Base-by-base conservation (phyloP, 2,797 vertebrate genomes). In the Amblyraja radiata region DNA sequence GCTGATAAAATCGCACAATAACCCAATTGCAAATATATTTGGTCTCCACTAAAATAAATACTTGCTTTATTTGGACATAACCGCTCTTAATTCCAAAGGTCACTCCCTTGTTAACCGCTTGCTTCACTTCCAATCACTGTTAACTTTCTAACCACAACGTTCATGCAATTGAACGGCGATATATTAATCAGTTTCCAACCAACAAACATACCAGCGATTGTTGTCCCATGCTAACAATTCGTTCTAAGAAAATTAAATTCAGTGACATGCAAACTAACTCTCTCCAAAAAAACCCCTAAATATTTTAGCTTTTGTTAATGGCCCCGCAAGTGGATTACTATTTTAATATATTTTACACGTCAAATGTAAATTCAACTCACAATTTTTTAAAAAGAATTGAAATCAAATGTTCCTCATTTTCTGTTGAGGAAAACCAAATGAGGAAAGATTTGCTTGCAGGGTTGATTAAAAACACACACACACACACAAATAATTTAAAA, bases 1-100 rank as follows among this genome's bases (percentile, higher is more conserved):
- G 95, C 96, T 95, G 97, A 96, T 96, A 97, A 96, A 97, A 96
- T 96, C 95, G 97, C 96, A 95, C 96, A 95, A 96, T 96, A 96
- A 94, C 95, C 96, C 96, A 36, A 68, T 32, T 68, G 84, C 36
- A 32, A 32, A n/a, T 63, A 36, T 88, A 28, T 68, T 36, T 63
- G 13, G 28, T 32, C 54, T 58, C n/a, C n/a, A 28, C 61, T 63
- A 28, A 58, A 63, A 36, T 63, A 54, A 54, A 54, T 68, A 16
- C 63, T 88, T 2, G 63, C 14, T 88, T 88, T 68, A 68, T 88
- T 36, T 65, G 63, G n/a, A 32, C 5, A n/a, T 65, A 88, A 88
- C 61, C 21, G 2, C 28, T 88, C n/a, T 21, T 21, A 88, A 88
- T 88, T 36, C 46, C 84, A 88, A 88, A 32, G 10, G 32, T 36